Evolutionary conservation across 2,888 invertebrate genomes (phyloP).

Genomic region (Cybosia mesomella): DNA sequence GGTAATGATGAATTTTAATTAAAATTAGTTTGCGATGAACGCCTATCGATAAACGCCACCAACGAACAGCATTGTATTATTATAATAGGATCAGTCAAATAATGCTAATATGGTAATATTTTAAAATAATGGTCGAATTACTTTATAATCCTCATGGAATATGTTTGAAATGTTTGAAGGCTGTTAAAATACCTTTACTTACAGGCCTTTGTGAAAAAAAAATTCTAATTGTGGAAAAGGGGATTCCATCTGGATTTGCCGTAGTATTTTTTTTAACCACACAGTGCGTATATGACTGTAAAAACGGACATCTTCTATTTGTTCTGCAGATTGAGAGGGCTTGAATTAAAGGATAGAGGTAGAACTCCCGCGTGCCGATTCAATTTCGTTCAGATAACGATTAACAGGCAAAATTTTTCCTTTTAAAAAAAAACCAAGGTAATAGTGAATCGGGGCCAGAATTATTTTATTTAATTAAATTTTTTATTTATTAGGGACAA

Average conservation of each 20-base stretch:
- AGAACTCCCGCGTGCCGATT: too few species aligned
- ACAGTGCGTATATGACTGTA: background rate
- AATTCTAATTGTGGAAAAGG: background rate
- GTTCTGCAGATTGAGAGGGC: too few species aligned
- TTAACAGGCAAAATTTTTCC: too few species aligned
- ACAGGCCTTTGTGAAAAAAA: background rate
- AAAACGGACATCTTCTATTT: too few species aligned
- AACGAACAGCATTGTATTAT: background rate
- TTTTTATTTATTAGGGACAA: too few species aligned
- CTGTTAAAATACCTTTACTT: too few species aligned
- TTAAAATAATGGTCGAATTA: background rate
- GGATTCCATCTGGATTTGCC: background rate
- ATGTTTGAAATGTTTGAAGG: background rate
- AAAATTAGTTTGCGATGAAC: background rate
- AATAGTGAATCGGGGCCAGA: too few species aligned
- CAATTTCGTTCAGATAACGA: too few species aligned
- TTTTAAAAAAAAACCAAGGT: too few species aligned
- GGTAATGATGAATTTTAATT: conserved; percentile 6
- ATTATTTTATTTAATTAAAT: too few species aligned
- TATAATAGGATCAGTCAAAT: background rate
- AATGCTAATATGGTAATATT: background rate
- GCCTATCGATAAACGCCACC: background rate
- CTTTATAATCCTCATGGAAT: too few species aligned
- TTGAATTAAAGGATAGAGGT: too few species aligned
- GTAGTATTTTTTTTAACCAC: background rate